phyloP scores from a whole-genome alignment of 2,113 vertebrate genomes.

The Eublepharis macularius region DNA sequence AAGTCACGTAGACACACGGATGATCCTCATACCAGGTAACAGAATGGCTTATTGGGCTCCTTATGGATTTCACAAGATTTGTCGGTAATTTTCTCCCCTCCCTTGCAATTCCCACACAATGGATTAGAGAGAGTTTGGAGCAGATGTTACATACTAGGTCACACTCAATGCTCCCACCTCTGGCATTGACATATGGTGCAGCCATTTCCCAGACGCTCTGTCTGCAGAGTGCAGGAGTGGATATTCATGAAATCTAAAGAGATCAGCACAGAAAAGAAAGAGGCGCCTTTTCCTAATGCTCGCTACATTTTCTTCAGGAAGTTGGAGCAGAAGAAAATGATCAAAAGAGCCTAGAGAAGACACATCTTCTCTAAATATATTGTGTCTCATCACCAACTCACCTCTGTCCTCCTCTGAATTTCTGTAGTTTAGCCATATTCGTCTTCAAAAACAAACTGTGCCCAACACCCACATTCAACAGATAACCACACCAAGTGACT shows the following conservation, averaged over 20 bases:
- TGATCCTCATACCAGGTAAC: not conserved
- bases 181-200: not conserved
- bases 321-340: not conserved
- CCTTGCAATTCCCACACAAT: not conserved
- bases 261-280: not conserved
- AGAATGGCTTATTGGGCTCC: not conserved
- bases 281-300: not conserved
- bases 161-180: not conserved
- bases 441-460: too few species aligned
- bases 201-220: conserved; percentile 8
- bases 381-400: too few species aligned
- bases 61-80: not conserved
- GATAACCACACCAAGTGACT: too few species aligned
- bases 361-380: too few species aligned
- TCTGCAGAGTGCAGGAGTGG: not conserved
- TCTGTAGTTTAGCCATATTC: too few species aligned
- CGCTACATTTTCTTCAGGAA: not conserved
- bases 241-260: not conserved
- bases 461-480: too few species aligned
- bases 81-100: not conserved
- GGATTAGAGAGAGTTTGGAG: not conserved
- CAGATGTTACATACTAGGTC: not conserved
- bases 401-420: too few species aligned
- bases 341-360: not conserved
- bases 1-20: not conserved